These are phyloP conservation scores for Acanthornis magna DNA, from an alignment of 2,797 vertebrate species.

Conservation along the genomic window DNA sequence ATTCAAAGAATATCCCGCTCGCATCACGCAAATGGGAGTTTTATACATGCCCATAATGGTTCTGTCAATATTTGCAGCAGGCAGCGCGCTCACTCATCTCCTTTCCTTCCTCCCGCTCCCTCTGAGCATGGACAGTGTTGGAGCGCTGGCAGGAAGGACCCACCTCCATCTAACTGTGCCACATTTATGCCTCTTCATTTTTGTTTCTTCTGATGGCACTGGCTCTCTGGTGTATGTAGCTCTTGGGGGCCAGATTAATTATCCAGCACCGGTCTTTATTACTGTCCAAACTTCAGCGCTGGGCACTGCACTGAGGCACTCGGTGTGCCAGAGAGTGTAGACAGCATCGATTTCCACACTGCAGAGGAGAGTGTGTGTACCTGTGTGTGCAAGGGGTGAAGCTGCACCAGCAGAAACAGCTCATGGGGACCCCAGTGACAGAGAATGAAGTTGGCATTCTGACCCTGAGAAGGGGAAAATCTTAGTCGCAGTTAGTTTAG, in stretches of 20 bases:
- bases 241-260: not conserved
- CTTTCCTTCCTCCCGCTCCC: not conserved
- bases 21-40: constrained; percentile 69
- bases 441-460: accelerated
- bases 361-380: not conserved
- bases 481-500: accelerated
- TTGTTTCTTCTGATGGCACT: not conserved
- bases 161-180: not conserved
- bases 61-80: constrained; percentile 74
- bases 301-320: accelerated
- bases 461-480: not conserved
- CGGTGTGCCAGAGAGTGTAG: accelerated
- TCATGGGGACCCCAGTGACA: accelerated
- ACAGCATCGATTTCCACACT: accelerated
- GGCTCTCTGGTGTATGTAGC: not conserved
- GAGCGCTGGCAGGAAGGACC: not conserved
- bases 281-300: not conserved
- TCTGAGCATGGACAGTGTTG: not conserved
- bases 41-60: constrained; percentile 71
- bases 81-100: constrained; percentile 39
- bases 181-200: not conserved
- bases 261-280: not conserved
- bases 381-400: not conserved
- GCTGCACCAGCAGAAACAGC: not conserved
- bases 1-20: constrained; percentile 64